These are phyloP conservation scores for Drosophila takahashii DNA, from an alignment of 1,140 invertebrate species.

Conservation along the genomic window DNA sequence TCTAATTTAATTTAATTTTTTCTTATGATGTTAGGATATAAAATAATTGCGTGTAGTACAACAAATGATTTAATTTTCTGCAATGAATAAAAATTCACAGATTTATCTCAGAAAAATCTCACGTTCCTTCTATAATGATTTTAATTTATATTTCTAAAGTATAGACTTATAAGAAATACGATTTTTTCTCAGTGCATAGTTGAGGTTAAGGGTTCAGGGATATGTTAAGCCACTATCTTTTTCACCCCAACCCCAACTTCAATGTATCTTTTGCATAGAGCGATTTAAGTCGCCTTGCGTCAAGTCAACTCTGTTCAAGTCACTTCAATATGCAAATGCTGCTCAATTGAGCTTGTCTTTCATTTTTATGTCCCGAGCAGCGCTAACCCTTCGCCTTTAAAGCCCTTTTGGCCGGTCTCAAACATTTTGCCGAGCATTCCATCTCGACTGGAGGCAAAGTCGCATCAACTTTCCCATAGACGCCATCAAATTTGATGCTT, in stretches of 20 bases:
- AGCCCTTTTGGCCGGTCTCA: constrained; percentile 28
- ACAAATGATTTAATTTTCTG: not conserved
- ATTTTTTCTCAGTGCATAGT: not conserved
- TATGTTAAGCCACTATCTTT: constrained; percentile 13
- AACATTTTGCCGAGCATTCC: constrained; percentile 18
- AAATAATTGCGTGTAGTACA: too few species aligned
- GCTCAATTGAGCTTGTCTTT: constrained; percentile 76
- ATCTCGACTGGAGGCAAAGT: constrained; percentile 9
- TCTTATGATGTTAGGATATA: too few species aligned
- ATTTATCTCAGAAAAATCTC: too few species aligned
- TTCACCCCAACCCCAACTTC: not conserved
- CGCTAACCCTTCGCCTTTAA: constrained; percentile 52
- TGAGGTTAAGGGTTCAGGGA: constrained; percentile 1
- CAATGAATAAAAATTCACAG: too few species aligned
- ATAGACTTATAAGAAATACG: not conserved
- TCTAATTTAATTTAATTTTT: too few species aligned
- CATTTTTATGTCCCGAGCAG: constrained; percentile 53
- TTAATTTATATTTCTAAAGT: too few species aligned
- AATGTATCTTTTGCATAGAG: constrained; percentile 9
- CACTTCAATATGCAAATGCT: constrained; percentile 81
- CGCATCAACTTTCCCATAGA: constrained; percentile 48
- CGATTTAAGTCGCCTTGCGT: constrained; percentile 33
- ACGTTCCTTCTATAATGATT: too few species aligned
- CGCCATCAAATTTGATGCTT: constrained; percentile 71
- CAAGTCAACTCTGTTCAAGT: constrained; percentile 54